phyloP scores from a whole-genome alignment of 1,140 invertebrate genomes.

The Trichonephila clavata region DNA sequence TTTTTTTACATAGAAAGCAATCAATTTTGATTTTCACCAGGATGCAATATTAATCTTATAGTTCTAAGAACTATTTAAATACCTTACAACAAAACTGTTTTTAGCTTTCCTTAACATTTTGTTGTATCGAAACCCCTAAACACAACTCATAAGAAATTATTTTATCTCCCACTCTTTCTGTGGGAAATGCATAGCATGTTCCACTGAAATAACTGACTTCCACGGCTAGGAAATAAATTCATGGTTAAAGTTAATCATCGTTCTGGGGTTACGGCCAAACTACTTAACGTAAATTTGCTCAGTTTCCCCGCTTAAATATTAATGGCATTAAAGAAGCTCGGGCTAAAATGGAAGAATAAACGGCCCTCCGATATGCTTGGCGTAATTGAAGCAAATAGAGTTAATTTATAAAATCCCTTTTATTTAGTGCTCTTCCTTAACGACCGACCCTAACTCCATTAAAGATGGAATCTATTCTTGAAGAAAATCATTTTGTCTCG shows the following conservation, averaged over 20 bases:
- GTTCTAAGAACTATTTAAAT: too few species aligned
- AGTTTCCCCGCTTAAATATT: background rate
- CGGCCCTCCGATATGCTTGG: background rate
- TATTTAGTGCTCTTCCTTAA: slow-evolving; percentile 11
- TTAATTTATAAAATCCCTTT: slow-evolving; percentile 10
- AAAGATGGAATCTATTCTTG: background rate
- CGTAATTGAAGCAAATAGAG: slow-evolving; percentile 26
- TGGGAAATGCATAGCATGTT: too few species aligned
- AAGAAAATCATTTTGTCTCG: background rate
- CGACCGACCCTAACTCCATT: background rate
- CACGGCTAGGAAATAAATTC: background rate
- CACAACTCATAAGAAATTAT: too few species aligned
- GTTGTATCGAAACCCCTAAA: too few species aligned
- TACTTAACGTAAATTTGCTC: background rate
- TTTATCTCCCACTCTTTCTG: too few species aligned
- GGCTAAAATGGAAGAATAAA: background rate
- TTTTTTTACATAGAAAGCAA: too few species aligned
- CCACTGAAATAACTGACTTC: background rate
- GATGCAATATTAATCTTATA: too few species aligned
- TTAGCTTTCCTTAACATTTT: too few species aligned
- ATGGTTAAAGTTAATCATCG: slow-evolving; percentile 16
- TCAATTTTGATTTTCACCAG: too few species aligned
- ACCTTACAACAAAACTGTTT: too few species aligned
- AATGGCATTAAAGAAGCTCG: background rate
- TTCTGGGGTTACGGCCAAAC: background rate